Evolutionary conservation across 2,797 vertebrate species (phyloP).

Genomic region (Erpetoichthys calabaricus): DNA sequence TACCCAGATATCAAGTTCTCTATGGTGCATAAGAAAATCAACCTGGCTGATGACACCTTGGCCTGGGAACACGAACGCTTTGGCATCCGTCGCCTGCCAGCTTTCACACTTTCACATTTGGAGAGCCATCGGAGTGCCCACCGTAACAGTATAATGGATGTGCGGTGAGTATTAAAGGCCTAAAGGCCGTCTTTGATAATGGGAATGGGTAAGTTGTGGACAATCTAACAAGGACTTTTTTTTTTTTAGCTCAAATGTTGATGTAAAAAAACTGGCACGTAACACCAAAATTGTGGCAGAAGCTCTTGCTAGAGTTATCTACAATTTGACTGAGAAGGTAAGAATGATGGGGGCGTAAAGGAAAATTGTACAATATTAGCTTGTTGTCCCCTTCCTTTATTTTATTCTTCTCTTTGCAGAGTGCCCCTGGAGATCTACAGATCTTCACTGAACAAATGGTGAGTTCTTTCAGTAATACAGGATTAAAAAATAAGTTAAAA

Average conservation of each 20-base stretch:
- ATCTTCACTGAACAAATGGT: slow-evolving; percentile 98
- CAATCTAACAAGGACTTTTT: not conserved
- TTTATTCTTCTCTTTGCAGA: slow-evolving; percentile 41
- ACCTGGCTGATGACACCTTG: slow-evolving; percentile 88
- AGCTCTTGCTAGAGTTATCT: slow-evolving; percentile 81
- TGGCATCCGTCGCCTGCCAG: slow-evolving; percentile 83
- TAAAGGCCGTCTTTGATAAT: not conserved
- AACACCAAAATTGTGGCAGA: slow-evolving; percentile 87
- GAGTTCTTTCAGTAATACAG: slow-evolving; percentile 22
- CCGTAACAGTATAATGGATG: slow-evolving; percentile 92
- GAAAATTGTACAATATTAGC: no score
- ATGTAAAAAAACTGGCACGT: slow-evolving; percentile 67
- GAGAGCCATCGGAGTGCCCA: slow-evolving; percentile 75
- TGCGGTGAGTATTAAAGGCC: slow-evolving; percentile 55
- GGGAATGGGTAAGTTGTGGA: no score
- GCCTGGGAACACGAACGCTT: slow-evolving; percentile 97
- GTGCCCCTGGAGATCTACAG: slow-evolving; percentile 72
- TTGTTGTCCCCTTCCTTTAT: not conserved
- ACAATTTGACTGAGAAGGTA: slow-evolving; percentile 95
- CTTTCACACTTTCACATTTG: slow-evolving; percentile 88
- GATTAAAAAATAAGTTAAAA: no score
- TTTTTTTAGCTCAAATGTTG: slow-evolving; percentile 67
- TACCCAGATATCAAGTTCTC: slow-evolving; percentile 84
- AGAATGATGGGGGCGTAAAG: not conserved
- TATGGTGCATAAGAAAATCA: slow-evolving; percentile 98